phyloP scores from a whole-genome alignment of 2,113 vertebrate species.

The Laticauda laticaudata region DNA sequence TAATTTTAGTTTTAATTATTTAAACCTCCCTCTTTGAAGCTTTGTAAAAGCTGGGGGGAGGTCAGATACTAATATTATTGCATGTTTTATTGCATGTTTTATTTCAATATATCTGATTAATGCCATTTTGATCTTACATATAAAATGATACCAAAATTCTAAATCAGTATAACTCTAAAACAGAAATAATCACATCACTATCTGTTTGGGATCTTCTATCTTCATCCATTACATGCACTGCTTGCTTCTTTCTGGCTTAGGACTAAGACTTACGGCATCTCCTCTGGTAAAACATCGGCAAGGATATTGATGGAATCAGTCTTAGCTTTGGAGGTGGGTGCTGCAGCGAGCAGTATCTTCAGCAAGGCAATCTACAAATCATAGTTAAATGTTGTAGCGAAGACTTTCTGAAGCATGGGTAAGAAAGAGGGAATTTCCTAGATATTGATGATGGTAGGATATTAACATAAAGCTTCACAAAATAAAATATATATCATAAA shows the following conservation, averaged over 20 bases:
- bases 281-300: conserved; percentile 93
- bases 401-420: neutral
- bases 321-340: conserved; percentile 98
- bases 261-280: conserved; percentile 91
- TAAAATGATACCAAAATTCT: neutral
- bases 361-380: conserved; percentile 87
- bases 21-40: neutral
- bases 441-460: neutral
- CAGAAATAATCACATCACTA: neutral
- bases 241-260: neutral
- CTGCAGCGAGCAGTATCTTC: conserved; percentile 95
- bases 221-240: neutral
- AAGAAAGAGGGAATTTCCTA: neutral
- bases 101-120: neutral
- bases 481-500: no score
- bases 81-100: neutral
- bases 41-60: neutral
- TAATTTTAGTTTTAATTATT: no score
- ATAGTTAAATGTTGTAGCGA: neutral
- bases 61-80: neutral
- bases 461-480: neutral
- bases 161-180: neutral
- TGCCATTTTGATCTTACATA: neutral
- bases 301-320: conserved; percentile 98
- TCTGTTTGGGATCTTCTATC: accelerated